phyloP scores from a whole-genome alignment of 2,797 vertebrate species.

The Nyctalus aviator region DNA sequence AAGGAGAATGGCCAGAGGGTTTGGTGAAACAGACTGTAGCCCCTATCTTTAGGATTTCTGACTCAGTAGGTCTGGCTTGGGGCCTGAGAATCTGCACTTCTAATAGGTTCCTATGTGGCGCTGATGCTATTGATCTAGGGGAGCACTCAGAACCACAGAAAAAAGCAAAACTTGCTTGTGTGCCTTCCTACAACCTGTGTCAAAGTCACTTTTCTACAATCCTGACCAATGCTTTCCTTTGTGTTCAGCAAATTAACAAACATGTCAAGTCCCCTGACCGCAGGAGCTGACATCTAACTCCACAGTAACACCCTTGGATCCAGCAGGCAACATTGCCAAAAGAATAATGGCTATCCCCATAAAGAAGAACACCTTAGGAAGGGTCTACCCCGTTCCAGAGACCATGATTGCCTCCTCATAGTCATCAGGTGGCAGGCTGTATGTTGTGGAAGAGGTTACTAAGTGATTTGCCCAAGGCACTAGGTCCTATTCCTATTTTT shows the following conservation, averaged over 20 bases:
- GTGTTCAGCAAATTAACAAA: not conserved
- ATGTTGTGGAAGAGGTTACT: not conserved
- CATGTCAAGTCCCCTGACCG: not conserved
- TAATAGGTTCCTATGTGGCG: not conserved
- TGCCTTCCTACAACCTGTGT: not conserved
- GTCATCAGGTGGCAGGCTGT: not conserved
- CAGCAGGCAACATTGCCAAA: not conserved
- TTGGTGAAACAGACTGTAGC: not conserved
- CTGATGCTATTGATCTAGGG: not conserved
- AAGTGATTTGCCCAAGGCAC: not conserved
- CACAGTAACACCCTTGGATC: not conserved
- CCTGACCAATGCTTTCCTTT: not conserved
- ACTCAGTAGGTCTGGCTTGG: not conserved
- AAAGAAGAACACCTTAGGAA: not conserved
- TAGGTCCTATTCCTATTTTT: conserved; percentile 9
- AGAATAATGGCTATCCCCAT: not conserved
- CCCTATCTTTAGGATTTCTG: not conserved
- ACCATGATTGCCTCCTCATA: not conserved
- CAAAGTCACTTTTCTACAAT: not conserved
- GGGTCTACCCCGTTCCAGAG: not conserved
- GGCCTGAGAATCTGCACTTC: not conserved
- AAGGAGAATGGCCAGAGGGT: not conserved
- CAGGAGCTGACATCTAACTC: not conserved
- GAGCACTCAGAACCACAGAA: not conserved
- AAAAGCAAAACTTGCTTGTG: not conserved